Conservation (phyloP, 2,797 vertebrate species). For the Acropternis orthonyx region DNA sequence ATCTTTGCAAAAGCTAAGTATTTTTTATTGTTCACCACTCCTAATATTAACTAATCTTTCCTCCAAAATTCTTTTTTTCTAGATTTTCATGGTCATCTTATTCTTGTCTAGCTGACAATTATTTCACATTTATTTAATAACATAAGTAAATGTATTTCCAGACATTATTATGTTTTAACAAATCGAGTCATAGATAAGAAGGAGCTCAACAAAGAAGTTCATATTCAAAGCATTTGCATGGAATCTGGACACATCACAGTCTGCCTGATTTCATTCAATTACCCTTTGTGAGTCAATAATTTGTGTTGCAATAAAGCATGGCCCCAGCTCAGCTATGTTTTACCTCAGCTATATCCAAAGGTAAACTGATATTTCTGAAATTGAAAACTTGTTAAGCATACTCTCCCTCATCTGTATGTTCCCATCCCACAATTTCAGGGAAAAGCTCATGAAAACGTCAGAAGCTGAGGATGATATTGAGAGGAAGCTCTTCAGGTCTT, state of each 20-base stretch:
- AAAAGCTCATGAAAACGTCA: constrained; percentile 24
- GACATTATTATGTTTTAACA: not conserved
- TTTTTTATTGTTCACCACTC: not conserved
- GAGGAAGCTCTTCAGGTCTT: constrained; percentile 55
- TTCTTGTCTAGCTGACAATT: not conserved
- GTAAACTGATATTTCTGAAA: not conserved
- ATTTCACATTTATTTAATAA: not conserved
- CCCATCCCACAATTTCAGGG: constrained; percentile 50
- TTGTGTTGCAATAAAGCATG: not conserved
- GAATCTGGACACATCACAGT: not conserved
- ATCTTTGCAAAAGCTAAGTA: not conserved
- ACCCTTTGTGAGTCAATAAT: not conserved
- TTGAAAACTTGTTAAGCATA: not conserved
- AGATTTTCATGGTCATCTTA: not conserved
- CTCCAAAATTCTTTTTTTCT: not conserved
- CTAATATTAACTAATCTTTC: not conserved
- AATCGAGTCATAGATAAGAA: not conserved
- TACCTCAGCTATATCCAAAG: not conserved
- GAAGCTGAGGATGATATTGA: constrained; percentile 52
- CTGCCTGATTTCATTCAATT: not conserved
- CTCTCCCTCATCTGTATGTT: constrained; percentile 36
- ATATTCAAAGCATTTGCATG: not conserved
- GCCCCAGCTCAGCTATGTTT: not conserved
- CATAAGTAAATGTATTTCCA: not conserved
- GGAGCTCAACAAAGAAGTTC: not conserved